A percentile compares a stretch with the other conserved stretches of the same genome.
These are phyloP conservation scores for Tychaedon coryphoeus DNA, from an alignment of 2,113 vertebrate species.

Conservation along the genomic window DNA sequence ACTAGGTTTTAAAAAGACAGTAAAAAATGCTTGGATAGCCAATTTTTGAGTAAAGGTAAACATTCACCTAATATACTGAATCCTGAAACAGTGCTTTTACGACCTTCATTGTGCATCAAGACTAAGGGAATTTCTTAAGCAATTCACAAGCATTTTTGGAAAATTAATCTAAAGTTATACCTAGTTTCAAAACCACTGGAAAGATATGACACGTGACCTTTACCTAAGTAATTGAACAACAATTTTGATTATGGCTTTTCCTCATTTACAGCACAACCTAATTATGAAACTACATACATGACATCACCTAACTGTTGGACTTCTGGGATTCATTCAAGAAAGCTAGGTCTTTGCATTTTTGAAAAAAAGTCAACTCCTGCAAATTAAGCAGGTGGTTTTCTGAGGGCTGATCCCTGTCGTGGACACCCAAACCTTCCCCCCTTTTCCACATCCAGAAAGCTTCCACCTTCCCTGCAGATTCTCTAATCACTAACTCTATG, in stretches of 20 bases:
- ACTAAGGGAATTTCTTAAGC: background rate
- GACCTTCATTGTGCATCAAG: background rate
- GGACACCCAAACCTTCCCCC: background rate
- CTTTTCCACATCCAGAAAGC: background rate
- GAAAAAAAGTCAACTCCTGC: background rate
- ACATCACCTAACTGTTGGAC: background rate
- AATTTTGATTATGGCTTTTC: background rate
- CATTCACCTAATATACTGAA: background rate
- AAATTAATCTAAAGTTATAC: background rate
- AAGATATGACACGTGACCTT: background rate
- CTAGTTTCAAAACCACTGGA: background rate
- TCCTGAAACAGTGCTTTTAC: background rate
- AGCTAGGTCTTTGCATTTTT: background rate
- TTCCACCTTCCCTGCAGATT: background rate
- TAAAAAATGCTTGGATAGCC: background rate
- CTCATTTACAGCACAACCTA: background rate
- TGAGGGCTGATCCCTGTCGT: background rate
- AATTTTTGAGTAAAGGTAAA: background rate
- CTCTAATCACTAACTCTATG: background rate
- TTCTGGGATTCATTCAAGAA: background rate
- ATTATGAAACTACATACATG: background rate
- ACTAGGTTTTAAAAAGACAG: background rate
- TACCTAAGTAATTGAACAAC: background rate
- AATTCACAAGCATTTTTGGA: background rate
- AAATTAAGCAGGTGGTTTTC: background rate